These are phyloP conservation scores for Diglossa cyanea DNA, from an alignment of 2,797 vertebrate genomes.

Conservation along the genomic window DNA sequence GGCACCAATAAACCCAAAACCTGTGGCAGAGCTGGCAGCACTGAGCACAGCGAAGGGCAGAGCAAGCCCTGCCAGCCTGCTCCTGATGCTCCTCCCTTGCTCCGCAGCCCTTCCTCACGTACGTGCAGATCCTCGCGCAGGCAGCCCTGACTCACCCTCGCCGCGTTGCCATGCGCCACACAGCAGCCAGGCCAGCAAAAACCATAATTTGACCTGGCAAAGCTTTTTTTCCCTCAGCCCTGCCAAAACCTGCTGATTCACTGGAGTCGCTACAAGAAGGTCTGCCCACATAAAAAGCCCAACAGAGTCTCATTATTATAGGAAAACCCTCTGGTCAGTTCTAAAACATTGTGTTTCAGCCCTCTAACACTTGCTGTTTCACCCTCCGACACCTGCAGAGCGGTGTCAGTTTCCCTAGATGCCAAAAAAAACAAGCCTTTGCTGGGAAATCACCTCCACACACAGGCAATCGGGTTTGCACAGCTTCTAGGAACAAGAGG, in stretches of 20 bases:
- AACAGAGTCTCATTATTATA: conserved; percentile 10
- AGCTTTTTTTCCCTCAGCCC: not conserved
- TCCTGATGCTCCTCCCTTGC: conserved; percentile 3
- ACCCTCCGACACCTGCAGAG: not conserved
- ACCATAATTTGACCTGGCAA: conserved; percentile 40
- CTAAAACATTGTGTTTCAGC: conserved; percentile 37
- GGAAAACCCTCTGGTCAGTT: not conserved
- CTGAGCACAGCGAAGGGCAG: not conserved
- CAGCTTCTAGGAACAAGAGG: not conserved
- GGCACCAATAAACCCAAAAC: not conserved
- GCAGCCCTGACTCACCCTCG: conserved; percentile 50
- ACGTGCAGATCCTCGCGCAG: conserved; percentile 27
- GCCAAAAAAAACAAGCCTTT: not conserved
- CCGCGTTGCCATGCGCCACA: conserved; percentile 35
- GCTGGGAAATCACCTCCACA: not conserved
- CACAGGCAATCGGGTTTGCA: accelerated
- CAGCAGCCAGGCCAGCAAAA: conserved; percentile 7
- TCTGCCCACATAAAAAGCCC: conserved; percentile 39
- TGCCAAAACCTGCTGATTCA: conserved; percentile 58
- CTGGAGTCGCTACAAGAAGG: not conserved
- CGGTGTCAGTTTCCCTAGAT: not conserved
- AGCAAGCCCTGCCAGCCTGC: not conserved
- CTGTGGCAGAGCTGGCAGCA: not conserved
- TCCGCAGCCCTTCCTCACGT: not conserved
- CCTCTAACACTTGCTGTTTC: conserved; percentile 42